These are phyloP conservation scores for Meda fulgida DNA, from an alignment of 2,797 vertebrate genomes.

Conservation along the genomic window DNA sequence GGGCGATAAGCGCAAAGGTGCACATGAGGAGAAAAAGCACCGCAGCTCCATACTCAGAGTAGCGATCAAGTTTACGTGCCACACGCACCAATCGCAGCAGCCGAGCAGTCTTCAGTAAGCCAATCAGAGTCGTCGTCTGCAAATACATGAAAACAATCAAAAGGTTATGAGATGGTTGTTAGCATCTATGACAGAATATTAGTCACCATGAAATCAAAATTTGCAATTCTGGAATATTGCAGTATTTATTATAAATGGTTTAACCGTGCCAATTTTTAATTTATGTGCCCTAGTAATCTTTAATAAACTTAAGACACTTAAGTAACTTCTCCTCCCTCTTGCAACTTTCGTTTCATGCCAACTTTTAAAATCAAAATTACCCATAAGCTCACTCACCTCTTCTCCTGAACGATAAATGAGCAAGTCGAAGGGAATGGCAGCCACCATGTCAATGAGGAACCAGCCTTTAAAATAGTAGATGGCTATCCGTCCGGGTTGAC, in stretches of 20 bases:
- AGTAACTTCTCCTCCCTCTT: neutral
- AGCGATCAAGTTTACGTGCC: conserved; percentile 88
- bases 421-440: conserved; percentile 91
- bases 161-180: neutral
- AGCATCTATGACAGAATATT: neutral
- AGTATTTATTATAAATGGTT: neutral
- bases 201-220: neutral
- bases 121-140: conserved; percentile 83
- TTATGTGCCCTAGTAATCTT: neutral
- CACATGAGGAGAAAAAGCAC: conserved; percentile 93
- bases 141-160: neutral
- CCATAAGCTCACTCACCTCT: conserved; percentile 75
- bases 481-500: conserved; percentile 86
- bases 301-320: no score
- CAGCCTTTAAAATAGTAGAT: conserved; percentile 95
- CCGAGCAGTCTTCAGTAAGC: conserved; percentile 88
- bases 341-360: neutral
- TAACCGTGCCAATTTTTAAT: neutral
- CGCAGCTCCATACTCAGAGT: conserved; percentile 87
- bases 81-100: conserved; percentile 88
- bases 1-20: conserved; percentile 87
- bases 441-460: conserved; percentile 96
- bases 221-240: neutral
- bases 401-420: conserved; percentile 92
- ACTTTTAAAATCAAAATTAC: neutral